Percentiles rank a stretch among this genome's conserved stretches.
Evolutionary conservation across 2,797 vertebrate genomes (phyloP).

Genomic region (Phrynocephalus guinanensis): DNA sequence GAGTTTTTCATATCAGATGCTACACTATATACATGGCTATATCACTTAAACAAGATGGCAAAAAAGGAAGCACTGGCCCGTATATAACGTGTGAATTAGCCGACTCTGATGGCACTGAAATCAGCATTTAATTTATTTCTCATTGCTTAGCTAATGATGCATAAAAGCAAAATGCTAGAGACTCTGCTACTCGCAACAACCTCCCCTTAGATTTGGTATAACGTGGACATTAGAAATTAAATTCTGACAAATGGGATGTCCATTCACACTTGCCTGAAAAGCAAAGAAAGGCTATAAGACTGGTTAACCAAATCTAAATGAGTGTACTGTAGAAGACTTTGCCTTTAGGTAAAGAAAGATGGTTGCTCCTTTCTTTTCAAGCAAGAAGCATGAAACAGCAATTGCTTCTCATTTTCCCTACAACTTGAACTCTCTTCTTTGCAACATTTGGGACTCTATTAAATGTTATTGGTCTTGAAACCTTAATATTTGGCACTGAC

Average conservation of each 20-base stretch:
- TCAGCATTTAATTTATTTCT: not conserved
- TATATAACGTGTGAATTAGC: not conserved
- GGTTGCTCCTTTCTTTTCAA: not conserved
- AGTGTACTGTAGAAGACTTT: not conserved
- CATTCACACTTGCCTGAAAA: not conserved
- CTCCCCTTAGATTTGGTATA: not conserved
- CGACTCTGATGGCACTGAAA: not conserved
- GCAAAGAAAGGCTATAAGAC: not conserved
- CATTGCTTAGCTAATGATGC: not conserved
- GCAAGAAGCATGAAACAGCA: not conserved
- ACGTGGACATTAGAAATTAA: constrained; percentile 2
- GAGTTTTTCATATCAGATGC: constrained; percentile 12
- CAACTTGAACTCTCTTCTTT: not conserved
- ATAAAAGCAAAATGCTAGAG: not conserved
- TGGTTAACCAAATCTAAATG: not conserved
- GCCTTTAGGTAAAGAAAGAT: not conserved
- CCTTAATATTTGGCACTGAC: not conserved
- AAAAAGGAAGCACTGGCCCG: not conserved
- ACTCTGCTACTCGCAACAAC: not conserved
- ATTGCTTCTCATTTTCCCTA: not conserved
- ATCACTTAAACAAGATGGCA: not conserved
- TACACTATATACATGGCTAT: not conserved
- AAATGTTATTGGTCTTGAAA: not conserved
- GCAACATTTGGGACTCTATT: not conserved
- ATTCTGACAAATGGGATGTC: constrained; percentile 16